Evolutionary conservation across 2,113 vertebrate species (phyloP), one percentile per base, ranked within the genome.

Genomic region (Drymodes brunneopygia): DNA sequence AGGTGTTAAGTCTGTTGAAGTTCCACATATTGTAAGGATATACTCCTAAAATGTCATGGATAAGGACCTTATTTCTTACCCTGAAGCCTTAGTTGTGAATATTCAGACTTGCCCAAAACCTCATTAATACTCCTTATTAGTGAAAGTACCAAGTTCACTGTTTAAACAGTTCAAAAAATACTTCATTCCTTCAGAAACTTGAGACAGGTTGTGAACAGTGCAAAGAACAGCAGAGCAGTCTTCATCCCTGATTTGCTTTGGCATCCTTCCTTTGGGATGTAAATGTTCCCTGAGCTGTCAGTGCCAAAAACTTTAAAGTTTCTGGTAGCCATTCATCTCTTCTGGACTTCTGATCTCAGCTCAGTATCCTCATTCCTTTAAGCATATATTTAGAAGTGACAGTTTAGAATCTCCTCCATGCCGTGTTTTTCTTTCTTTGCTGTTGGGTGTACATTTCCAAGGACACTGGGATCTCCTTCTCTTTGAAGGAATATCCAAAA

Each of bases 241-340:
- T 86, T 58, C 58, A 33, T 54, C 48, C 24, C 7, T 73, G 51
- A 44, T 93, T 96, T 93, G 42, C 31, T 82, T 94, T 96, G 93
- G 87, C 85, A 60, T 90, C 25, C 38, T 61, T 86, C 64, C 83
- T 81, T 77, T 75, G 54, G 70, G 70, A 69, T 33, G 4, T 82
- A 48, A 72, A 90, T 86, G 54, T 88, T 93, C 81, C 27, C 45
- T 62, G 42, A 73, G 58, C 45, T 89, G 28, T 84, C 73, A 57
- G 73, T 90, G 87, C 90, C 92, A 93, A 85, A 90, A 36, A 27
- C 62, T 66, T 53, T 84, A 2, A 90, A 88, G 45, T 82, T 89
- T 73, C 81, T 97, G 86, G 89, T 87, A 95, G 58, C 62, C 45
- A 13, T 88, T 94, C 66, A 58, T 73, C 64, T 80, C 57, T 90